Percentiles rank a stretch among this genome's conserved stretches.
phyloP scores from a whole-genome alignment of 2,113 vertebrate species.

The Orycteropus afer region DNA sequence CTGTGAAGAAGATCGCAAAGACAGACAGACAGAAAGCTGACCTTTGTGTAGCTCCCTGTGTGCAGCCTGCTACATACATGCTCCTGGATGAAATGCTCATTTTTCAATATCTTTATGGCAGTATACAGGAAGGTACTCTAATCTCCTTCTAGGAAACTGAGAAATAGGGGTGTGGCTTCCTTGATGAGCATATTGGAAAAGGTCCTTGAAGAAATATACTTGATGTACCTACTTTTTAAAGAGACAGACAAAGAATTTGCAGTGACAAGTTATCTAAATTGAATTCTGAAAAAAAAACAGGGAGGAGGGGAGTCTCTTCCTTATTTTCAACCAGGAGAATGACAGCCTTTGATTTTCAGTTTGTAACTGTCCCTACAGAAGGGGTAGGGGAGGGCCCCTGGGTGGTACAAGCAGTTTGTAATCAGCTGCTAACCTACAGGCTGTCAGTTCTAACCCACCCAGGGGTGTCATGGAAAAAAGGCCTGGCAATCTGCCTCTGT shows the following conservation, averaged over 20 bases:
- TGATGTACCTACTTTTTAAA: neutral
- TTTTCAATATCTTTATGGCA: neutral
- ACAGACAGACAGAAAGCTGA: neutral
- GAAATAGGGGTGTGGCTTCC: neutral
- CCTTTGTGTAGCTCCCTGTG: neutral
- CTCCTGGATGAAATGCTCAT: neutral
- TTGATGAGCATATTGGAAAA: neutral
- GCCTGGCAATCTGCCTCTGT: neutral
- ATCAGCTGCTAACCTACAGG: no score
- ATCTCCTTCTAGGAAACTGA: neutral
- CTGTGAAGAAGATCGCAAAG: neutral
- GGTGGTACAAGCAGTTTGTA: no score
- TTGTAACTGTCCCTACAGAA: neutral
- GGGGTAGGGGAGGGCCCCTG: no score
- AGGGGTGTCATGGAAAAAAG: neutral
- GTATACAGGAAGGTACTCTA: neutral
- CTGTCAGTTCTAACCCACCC: no score
- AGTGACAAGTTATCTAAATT: neutral
- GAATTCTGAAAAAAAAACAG: neutral
- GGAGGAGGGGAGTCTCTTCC: neutral
- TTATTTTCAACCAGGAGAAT: neutral
- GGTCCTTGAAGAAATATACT: neutral
- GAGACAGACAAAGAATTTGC: neutral
- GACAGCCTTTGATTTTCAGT: neutral
- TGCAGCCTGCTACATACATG: neutral